Conservation (phyloP, 2,888 invertebrate genomes). For the Diarsia dahlii region DNA sequence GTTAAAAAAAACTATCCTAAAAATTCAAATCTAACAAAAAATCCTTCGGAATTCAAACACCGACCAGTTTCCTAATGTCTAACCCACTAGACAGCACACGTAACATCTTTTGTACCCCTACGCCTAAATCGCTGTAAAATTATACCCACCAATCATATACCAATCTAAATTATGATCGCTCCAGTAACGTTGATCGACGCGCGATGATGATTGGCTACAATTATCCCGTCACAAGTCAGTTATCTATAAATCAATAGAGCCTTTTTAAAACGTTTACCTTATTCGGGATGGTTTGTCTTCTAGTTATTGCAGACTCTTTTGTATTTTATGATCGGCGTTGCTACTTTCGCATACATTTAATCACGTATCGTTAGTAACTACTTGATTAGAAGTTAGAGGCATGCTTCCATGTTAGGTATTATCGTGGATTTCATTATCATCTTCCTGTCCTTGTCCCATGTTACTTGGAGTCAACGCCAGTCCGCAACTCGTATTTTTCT, state of each 20-base stretch:
- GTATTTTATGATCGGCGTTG: not conserved
- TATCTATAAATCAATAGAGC: slow-evolving; percentile 79
- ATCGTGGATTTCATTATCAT: not conserved
- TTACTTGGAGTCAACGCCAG: no score
- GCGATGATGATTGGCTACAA: slow-evolving; percentile 74
- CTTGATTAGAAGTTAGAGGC: not conserved
- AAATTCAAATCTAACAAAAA: slow-evolving; percentile 20
- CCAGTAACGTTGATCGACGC: slow-evolving; percentile 63
- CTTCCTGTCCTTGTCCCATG: no score
- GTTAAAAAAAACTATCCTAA: not conserved
- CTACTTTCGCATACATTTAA: slow-evolving; percentile 6
- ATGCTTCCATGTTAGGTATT: no score
- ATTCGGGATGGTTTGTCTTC: slow-evolving; percentile 33
- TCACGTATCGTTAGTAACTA: not conserved
- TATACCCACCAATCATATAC: slow-evolving; percentile 65
- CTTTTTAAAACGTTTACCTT: slow-evolving; percentile 57
- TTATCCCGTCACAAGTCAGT: slow-evolving; percentile 75
- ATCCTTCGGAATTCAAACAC: slow-evolving; percentile 32
- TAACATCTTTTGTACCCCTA: slow-evolving; percentile 56
- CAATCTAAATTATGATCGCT: slow-evolving; percentile 67
- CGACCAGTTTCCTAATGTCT: slow-evolving; percentile 33
- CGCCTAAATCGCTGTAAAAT: slow-evolving; percentile 65
- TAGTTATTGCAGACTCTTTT: slow-evolving; percentile 17
- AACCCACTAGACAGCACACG: slow-evolving; percentile 36
- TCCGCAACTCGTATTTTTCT: no score